phyloP scores from a whole-genome alignment of 2,888 invertebrate genomes.

The Antitype chi region DNA sequence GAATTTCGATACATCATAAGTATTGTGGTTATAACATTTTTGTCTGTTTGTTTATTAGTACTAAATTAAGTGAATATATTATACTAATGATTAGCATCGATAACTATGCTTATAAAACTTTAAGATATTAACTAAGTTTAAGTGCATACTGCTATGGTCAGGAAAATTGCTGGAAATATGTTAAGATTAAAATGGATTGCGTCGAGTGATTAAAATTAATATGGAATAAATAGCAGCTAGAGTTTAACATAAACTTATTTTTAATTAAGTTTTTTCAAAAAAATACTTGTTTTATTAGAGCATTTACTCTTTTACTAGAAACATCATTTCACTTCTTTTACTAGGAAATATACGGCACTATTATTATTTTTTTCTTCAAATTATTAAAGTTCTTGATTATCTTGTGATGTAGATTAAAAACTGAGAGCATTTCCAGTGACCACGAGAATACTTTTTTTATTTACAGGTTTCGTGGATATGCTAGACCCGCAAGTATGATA shows the following conservation, averaged over 20 bases:
- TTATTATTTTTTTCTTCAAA: background rate
- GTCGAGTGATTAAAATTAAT: background rate
- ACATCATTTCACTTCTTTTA: background rate
- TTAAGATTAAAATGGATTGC: conserved; percentile 10
- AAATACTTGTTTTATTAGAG: conserved; percentile 20
- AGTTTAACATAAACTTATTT: conserved; percentile 14
- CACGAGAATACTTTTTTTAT: conserved; percentile 12
- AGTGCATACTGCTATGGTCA: conserved; percentile 7
- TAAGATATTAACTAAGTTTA: background rate
- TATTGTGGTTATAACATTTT: background rate
- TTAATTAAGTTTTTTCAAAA: background rate
- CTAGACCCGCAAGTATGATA: conserved; percentile 3
- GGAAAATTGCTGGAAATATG: conserved; percentile 23
- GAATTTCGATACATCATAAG: background rate
- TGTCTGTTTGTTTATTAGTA: conserved; percentile 35
- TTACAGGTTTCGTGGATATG: conserved; percentile 10
- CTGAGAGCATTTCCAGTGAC: background rate
- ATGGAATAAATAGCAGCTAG: conserved; percentile 4
- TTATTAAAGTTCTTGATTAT: background rate
- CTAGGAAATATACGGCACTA: background rate
- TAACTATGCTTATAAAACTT: conserved; percentile 30
- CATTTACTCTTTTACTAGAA: too few relatives aligned
- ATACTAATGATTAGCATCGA: conserved; percentile 60
- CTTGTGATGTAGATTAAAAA: conserved; percentile 13
- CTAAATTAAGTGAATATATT: conserved; percentile 15